phyloP scores from a whole-genome alignment of 2,888 invertebrate species.

The Colostygia pectinataria region DNA sequence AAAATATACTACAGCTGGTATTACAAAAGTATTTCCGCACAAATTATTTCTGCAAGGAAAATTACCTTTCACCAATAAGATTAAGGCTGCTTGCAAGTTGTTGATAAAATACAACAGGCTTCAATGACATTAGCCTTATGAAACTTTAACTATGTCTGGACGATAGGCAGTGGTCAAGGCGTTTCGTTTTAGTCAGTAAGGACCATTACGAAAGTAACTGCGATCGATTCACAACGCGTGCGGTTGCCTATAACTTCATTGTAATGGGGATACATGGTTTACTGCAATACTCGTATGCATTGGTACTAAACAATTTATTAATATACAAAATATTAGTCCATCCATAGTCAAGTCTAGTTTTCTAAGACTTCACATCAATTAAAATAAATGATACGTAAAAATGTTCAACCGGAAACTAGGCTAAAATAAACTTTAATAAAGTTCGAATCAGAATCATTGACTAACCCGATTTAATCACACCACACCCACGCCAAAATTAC shows the following conservation, averaged over 20 bases:
- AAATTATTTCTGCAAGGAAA: not conserved
- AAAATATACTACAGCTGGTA: not conserved
- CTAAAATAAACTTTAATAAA: too few species aligned
- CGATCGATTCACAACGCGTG: slow-evolving; percentile 30
- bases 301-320: too few species aligned
- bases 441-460: too few species aligned
- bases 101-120: not conserved
- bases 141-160: slow-evolving; percentile 14
- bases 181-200: slow-evolving; percentile 29
- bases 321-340: too few species aligned
- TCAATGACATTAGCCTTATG: slow-evolving; percentile 22
- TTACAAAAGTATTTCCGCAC: not conserved
- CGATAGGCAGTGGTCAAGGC: slow-evolving; percentile 29
- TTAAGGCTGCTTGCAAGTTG: not conserved
- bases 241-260: slow-evolving; percentile 25
- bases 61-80: not conserved
- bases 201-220: slow-evolving; percentile 33
- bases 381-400: too few species aligned
- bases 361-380: too few species aligned
- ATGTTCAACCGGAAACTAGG: not conserved
- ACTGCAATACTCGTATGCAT: too few species aligned
- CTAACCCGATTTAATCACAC: too few species aligned
- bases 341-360: too few species aligned
- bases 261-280: slow-evolving; percentile 15
- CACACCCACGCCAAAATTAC: not conserved